Evolutionary conservation across 1,140 invertebrate genomes (phyloP), one percentile per base, ranked within the genome.

Genomic region (Cryptotermes secundus): DNA sequence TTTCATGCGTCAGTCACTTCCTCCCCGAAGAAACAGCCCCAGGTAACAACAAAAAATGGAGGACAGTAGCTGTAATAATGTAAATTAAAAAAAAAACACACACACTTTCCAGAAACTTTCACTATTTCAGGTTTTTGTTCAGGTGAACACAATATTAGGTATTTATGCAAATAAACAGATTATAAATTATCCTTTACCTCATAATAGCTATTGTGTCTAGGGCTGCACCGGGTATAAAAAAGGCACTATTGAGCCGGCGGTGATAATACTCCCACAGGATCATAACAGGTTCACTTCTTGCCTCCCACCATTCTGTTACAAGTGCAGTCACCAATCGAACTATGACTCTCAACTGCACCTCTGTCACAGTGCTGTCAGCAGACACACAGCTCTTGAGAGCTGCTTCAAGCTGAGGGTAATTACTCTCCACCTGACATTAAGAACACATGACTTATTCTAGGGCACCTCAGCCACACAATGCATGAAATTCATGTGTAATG

Each of bases 211-310:
- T 83, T 0, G 84, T 85, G 19, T 86, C 85, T 42, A 86, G 53
- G 6, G 82, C 49, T 59, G 79, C 84, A 34, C 86, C 87, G 19
- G 83, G 84, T 3, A 86, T 72, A 35, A 86, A 82, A 65, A 87
- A 87, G 26, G 84, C 36, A 12, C 81, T 84, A 82, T 87, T 85
- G 42, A 87, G 85, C 31, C 85, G 85, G 22, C 85, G 84, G 16
- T 85, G 85, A 34, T 86, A 86, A 53, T 86, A 85, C 53, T 87
- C 87, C 87, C 87, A 87, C n/a, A 87, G 34, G 26, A 84, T 59
- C 42, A 84, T 84, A 19, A 85, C 85, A 83, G 85, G 86, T 38
- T 86, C 86, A 24, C 83, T 85, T 35, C 83, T 81, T 49, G 79
- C 59, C 34, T 85, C 86, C 34, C 82, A 86, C 81, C 83, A 85